These are phyloP conservation scores for Varroa destructor DNA, from an alignment of 1,140 invertebrate species.

Conservation along the genomic window DNA sequence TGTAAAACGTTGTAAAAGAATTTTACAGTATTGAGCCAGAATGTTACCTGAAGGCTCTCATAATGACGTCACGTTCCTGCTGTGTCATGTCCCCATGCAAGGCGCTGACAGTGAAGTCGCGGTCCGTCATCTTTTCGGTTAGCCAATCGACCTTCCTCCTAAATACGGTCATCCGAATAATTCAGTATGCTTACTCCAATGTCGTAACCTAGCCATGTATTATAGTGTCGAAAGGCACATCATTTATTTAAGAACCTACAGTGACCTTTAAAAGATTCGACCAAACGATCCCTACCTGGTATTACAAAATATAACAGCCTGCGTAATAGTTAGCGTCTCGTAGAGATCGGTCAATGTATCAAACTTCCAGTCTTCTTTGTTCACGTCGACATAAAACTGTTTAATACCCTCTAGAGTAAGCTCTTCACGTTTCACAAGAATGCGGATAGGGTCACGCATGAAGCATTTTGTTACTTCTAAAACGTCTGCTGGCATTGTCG, in stretches of 20 bases:
- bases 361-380: slow-evolving; percentile 25
- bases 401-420: slow-evolving; percentile 37
- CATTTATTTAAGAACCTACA: no score
- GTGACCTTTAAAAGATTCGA: no score
- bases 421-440: slow-evolving; percentile 43
- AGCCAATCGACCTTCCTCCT: slow-evolving; percentile 47
- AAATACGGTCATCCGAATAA: no score
- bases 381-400: slow-evolving; percentile 26
- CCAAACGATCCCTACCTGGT: slow-evolving; percentile 46
- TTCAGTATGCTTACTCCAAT: no score
- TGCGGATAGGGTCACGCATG: slow-evolving; percentile 41
- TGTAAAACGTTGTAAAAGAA: no score
- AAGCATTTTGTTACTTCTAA: slow-evolving; percentile 42
- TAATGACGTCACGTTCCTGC: slow-evolving; percentile 46
- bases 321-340: slow-evolving; percentile 15
- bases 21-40: slow-evolving; percentile 38
- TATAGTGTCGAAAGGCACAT: no score
- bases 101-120: slow-evolving; percentile 47
- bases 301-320: slow-evolving; percentile 91
- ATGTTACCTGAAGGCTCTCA: slow-evolving; percentile 49
- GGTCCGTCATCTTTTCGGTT: slow-evolving; percentile 43
- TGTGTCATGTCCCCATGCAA: slow-evolving; percentile 50
- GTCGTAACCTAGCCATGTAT: no score
- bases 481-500: slow-evolving; percentile 42
- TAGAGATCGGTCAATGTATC: slow-evolving; percentile 20